Base-by-base conservation (phyloP, 2,888 invertebrate species). In the Rhingia campestris region DNA sequence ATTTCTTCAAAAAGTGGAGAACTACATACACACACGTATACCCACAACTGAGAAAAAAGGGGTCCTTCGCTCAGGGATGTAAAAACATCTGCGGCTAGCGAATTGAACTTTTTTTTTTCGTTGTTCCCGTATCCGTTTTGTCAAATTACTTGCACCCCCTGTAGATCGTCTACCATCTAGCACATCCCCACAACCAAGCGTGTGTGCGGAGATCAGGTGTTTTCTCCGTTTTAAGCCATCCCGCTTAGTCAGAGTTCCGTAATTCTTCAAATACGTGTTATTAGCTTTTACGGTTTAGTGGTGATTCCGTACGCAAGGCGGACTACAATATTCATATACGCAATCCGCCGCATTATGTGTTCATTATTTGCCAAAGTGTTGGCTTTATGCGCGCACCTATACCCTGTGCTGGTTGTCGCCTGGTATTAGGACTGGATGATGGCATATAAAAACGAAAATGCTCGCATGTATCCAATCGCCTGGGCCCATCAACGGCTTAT, bases 101-200 rank as follows among this genome's bases (percentile, higher is more conserved):
- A 81, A 66, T 81, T 72, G 54, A 74, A 69, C 61, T 66, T 53
- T 35, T 14, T 53, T 9, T 61, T 33, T 9, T 33, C 30, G 1
- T 58, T 58, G 22, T 4, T 53, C 3, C 53, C 33, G 10, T 81
- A 75, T 70, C 58, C 58, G 53, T 76, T 77, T 72, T 77, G 72
- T 73, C 72, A 77, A 73, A 82, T 82, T 77, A 82, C 73, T 82
- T 73, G 77, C 77, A 77, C 77, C 82, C 82, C 74, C 79, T 63
- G 67, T 37, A 67, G 77, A 73, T 82, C 49, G 49, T 51, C 56
- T 63, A 76, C 49, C 59, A 39, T 51, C 30, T 9, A 14, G 14
- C 22, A 22, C 22, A 22, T 22, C 22, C 22, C 22, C 22, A 22
- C 22, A 22, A 22, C 22, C 22, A 14, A 10, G 56, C 33, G 32